Evolutionary conservation across 2,797 vertebrate genomes (phyloP), one percentile per base, ranked within the genome.

Genomic region (Delichon dasypus): DNA sequence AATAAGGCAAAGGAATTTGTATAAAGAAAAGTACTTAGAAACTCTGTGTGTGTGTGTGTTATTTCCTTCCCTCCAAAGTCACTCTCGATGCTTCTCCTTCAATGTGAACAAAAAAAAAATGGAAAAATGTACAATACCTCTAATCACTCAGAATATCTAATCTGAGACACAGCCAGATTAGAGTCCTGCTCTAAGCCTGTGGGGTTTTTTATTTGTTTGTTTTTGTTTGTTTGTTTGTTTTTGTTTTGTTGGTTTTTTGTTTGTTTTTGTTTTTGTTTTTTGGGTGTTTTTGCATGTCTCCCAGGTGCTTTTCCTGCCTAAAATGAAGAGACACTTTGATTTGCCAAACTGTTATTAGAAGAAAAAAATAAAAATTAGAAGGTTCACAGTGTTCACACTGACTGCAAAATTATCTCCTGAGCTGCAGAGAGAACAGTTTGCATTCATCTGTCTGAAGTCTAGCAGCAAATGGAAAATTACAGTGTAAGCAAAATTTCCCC

Each of bases 331-430:
- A 72, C 51, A 62, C 68, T 80, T 90, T 85, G 89, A 95, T 86
- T 92, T 81, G 42, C 73, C 78, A 84, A 94, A 89, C 72, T 72
- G 74, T 70, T 95, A 90, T 96, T 95, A 95, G 54, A 85, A 10
- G 38, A 57, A 72, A 81, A 82, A 73, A 67, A 88, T 72, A 44
- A 12, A 87, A 80, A 89, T 85, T 53, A 90, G 81, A 93, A 90
- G 85, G 76, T 89, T 94, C 19, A 3, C 73, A 30, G 86, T 64
- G 89, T 85, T 95, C 93, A 87, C 91, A 72, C 83, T 90, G 90
- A 94, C 75, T 93, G 92, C 60, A 91, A 94, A 96, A 96, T 94
- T 90, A 95, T 94, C 88, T 94, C 93, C 83, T 48, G 76, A 96
- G 88, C 57, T 88, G 77, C 94, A 90, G 88, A 76, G 76, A 65